A percentile compares a stretch with the other conserved stretches of the same genome.
These are phyloP conservation scores for Ditula angustiorana DNA, from an alignment of 2,888 invertebrate species.

Conservation along the genomic window DNA sequence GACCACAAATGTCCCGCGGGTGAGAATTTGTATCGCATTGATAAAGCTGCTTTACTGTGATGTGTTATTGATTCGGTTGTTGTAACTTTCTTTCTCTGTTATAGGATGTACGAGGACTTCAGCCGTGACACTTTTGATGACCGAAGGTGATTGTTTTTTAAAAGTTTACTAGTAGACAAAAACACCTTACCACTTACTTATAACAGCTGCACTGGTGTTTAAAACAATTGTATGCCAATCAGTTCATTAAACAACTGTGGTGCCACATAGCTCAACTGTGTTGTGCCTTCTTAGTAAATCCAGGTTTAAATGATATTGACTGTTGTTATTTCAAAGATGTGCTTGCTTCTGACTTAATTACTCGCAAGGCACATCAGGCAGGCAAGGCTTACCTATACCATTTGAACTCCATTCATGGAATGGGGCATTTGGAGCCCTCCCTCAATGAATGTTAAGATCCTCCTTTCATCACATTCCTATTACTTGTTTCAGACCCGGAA, in stretches of 20 bases:
- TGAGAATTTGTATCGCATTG: constrained; percentile 56
- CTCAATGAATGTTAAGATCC: no score
- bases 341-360: no score
- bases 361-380: no score
- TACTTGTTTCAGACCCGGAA: constrained; percentile 87
- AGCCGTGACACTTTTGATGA: constrained; percentile 95
- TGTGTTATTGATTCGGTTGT: neutral
- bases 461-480: neutral
- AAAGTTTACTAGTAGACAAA: constrained; percentile 1
- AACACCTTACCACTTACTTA: no score
- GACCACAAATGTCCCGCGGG: constrained; percentile 84
- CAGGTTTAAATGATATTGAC: no score
- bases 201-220: no score
- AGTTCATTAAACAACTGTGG: neutral
- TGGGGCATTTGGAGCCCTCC: no score
- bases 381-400: no score
- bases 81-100: constrained; percentile 51
- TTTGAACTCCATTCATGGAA: no score
- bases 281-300: no score
- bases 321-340: no score
- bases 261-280: no score
- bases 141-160: constrained; percentile 87
- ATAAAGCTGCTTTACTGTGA: neutral
- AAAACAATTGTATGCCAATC: neutral
- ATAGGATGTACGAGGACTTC: constrained; percentile 94